Conservation (phyloP, 2,888 invertebrate species). For the Cataglyphis altisquamis region DNA sequence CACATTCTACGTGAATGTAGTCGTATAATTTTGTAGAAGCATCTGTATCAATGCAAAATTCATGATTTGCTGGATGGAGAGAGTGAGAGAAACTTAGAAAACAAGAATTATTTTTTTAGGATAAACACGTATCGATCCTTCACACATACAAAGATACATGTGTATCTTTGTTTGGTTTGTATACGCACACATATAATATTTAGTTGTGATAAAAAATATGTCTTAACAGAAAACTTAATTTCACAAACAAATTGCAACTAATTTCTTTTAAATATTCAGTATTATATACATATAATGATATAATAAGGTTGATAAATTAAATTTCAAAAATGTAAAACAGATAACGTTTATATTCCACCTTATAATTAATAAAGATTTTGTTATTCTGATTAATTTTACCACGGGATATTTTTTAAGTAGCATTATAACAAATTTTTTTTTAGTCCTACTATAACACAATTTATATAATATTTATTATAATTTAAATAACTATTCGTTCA, state of each 20-base stretch:
- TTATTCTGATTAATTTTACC: not conserved
- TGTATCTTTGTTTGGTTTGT: no score
- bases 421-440: not conserved
- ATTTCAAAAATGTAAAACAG: not conserved
- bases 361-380: not conserved
- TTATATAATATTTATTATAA: not conserved
- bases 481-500: not conserved
- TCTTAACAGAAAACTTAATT: not conserved
- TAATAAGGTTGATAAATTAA: not conserved
- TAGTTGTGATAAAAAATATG: not conserved
- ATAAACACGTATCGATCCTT: not conserved
- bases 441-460: no score
- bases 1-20: not conserved
- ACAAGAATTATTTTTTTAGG: constrained; percentile 9
- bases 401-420: not conserved
- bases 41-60: constrained; percentile 54
- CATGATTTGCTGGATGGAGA: constrained; percentile 7
- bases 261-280: not conserved
- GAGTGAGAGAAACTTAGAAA: not conserved
- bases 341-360: no score
- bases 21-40: constrained; percentile 43
- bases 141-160: not conserved
- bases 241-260: not conserved
- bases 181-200: not conserved
- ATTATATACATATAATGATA: not conserved